Conservation (phyloP, 2,113 vertebrate species). For the Dicaeum eximium region DNA sequence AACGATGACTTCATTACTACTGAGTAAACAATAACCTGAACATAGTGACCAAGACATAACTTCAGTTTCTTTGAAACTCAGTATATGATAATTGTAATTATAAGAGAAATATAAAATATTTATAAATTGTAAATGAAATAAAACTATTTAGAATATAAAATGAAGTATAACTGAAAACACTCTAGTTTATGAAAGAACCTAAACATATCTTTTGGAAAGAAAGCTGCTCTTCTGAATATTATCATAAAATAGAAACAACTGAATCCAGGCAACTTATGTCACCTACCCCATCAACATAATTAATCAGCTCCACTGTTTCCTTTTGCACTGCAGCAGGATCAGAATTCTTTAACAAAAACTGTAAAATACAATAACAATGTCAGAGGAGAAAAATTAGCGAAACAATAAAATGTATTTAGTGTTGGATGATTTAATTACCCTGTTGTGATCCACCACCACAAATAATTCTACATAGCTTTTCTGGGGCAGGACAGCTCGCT, state of each 20-base stretch:
- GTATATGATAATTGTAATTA: not conserved
- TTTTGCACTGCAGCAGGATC: slow-evolving; percentile 69
- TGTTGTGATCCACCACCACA: slow-evolving; percentile 81
- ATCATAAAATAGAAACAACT: not conserved
- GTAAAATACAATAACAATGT: slow-evolving; percentile 19
- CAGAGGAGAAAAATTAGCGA: not conserved
- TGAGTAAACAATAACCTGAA: not conserved
- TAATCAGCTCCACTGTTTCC: slow-evolving; percentile 79
- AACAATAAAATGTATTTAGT: not conserved
- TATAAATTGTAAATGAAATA: not conserved
- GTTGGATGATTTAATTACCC: slow-evolving; percentile 66
- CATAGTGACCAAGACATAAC: not conserved
- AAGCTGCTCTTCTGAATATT: not conserved
- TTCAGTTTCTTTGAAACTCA: not conserved
- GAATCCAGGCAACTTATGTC: not conserved
- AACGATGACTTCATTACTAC: not conserved
- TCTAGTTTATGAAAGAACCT: not conserved
- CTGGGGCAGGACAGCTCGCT: slow-evolving; percentile 74
- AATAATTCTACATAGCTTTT: slow-evolving; percentile 83
- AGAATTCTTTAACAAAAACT: slow-evolving; percentile 71
- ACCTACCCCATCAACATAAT: slow-evolving; percentile 85
- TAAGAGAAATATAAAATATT: not conserved
- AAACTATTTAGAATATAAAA: not conserved
- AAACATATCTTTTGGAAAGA: not conserved
- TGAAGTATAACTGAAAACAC: not conserved